Conservation (phyloP, 2,113 vertebrate genomes). For the Brachyistius frenatus region DNA sequence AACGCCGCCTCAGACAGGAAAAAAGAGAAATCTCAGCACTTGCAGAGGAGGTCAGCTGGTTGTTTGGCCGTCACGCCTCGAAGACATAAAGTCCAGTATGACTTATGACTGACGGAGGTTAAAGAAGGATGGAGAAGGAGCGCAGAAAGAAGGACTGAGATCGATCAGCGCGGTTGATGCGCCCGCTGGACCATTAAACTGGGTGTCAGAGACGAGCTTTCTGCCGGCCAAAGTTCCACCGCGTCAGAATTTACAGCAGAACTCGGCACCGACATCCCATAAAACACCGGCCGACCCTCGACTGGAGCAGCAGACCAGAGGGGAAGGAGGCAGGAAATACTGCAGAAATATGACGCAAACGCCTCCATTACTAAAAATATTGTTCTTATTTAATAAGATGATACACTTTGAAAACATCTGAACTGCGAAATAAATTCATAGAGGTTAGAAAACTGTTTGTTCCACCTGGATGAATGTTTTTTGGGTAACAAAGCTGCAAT, state of each 20-base stretch:
- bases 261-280: slow-evolving; percentile 39
- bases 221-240: slow-evolving; percentile 51
- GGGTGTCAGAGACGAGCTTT: slow-evolving; percentile 62
- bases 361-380: too few relatives aligned
- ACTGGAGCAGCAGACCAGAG: slow-evolving; percentile 30
- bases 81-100: slow-evolving; percentile 64
- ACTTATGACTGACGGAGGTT: slow-evolving; percentile 67
- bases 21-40: slow-evolving; percentile 31
- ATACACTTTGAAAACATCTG: too few relatives aligned
- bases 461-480: too few relatives aligned
- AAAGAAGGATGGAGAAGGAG: slow-evolving; percentile 70
- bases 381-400: too few relatives aligned
- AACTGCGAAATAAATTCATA: too few relatives aligned
- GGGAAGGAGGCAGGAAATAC: slow-evolving; percentile 29
- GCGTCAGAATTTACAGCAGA: slow-evolving; percentile 56
- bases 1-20: slow-evolving; percentile 1
- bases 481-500: too few relatives aligned
- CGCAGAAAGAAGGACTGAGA: slow-evolving; percentile 57
- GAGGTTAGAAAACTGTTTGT: too few relatives aligned
- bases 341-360: neutral
- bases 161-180: slow-evolving; percentile 62
- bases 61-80: slow-evolving; percentile 49
- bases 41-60: slow-evolving; percentile 42
- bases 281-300: slow-evolving; percentile 54
- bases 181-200: slow-evolving; percentile 68